Base-by-base conservation (phyloP, 2,888 invertebrate species). In the Drosophila anomelani region DNA sequence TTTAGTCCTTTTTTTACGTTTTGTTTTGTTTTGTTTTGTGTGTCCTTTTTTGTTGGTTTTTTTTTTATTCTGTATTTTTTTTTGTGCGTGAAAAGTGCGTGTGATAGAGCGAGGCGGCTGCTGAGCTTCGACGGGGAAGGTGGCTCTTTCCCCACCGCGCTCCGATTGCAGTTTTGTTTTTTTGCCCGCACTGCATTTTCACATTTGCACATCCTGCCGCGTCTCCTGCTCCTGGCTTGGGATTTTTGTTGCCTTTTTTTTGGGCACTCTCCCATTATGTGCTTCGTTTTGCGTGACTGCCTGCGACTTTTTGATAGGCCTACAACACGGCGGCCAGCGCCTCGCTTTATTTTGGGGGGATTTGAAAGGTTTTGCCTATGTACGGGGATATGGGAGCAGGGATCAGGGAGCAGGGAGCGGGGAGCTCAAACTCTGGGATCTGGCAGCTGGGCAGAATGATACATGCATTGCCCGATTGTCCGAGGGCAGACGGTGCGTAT, bases 311-410 rank as follows among this genome's bases (percentile, higher is more conserved):
- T 82, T 82, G 90, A 84, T 89, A 90, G 88, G 88, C 87, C 89
- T 80, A 84, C 80, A 67, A 84, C 80, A 67, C 47, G 6, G 46
- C 47, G 6, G 46, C 8, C 46, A 9, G 44, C 44, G 23, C 44
- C 46, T 73, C 75, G 73, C 64, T 23, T 62, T 76, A 81, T 79
- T 86, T 73, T 58, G 77, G 81, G 81, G 81, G 70, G 74, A 85
- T 90, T 90, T 90, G 85, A 81, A 89, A 84, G 76, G 71, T 77
- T 77, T 81, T 85, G 87, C 80, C 75, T 80, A 81, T 87, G 77
- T 81, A 64, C 64, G 56, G 23, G 4, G 13, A 13, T 20, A 2
- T 6, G 13, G 13, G 43, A 12, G 26, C n/a, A 3, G 49, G 34
- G n/a, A 34, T 17, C 7, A 17, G 39, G 36, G 4, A 26, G 36